These are phyloP conservation scores for Tamias sibiricus DNA, from an alignment of 2,113 vertebrate genomes.

Conservation along the genomic window DNA sequence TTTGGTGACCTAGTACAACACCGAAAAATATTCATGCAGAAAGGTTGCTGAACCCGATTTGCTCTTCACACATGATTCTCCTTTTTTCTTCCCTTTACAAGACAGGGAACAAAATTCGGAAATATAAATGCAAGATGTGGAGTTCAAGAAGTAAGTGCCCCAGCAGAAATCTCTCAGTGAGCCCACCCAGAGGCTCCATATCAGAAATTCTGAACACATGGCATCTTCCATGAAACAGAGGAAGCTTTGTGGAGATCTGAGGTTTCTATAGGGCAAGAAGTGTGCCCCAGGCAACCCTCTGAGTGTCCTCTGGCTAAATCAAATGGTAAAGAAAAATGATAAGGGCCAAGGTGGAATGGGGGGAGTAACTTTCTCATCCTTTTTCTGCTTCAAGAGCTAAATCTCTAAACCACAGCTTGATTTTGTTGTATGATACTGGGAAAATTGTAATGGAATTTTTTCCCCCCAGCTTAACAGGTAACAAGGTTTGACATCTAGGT, in stretches of 20 bases:
- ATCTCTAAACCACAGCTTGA: background rate
- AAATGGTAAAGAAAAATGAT: constrained; percentile 36
- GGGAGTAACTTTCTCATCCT: background rate
- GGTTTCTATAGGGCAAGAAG: constrained; percentile 49
- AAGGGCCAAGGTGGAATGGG: background rate
- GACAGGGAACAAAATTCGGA: background rate
- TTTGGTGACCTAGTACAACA: background rate
- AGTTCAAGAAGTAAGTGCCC: background rate
- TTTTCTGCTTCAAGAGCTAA: constrained; percentile 37
- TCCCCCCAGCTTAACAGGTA: constrained; percentile 56
- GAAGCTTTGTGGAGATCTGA: constrained; percentile 50
- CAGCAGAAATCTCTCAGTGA: background rate
- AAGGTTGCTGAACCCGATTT: background rate
- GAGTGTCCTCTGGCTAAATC: constrained; percentile 51
- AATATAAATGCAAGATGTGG: background rate
- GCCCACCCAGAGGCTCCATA: background rate
- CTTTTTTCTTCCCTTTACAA: background rate
- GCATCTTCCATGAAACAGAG: background rate
- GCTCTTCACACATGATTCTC: background rate
- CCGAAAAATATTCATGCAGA: background rate
- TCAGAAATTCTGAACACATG: constrained; percentile 43
- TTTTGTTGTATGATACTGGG: constrained; percentile 38
- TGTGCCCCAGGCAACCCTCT: constrained; percentile 15
- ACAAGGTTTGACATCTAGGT: constrained; percentile 30
- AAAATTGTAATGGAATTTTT: constrained; percentile 49